A percentile compares a stretch with the other conserved stretches of the same genome.
Evolutionary conservation across 2,888 invertebrate genomes (phyloP).

Genomic region (Drosophila dives): DNA sequence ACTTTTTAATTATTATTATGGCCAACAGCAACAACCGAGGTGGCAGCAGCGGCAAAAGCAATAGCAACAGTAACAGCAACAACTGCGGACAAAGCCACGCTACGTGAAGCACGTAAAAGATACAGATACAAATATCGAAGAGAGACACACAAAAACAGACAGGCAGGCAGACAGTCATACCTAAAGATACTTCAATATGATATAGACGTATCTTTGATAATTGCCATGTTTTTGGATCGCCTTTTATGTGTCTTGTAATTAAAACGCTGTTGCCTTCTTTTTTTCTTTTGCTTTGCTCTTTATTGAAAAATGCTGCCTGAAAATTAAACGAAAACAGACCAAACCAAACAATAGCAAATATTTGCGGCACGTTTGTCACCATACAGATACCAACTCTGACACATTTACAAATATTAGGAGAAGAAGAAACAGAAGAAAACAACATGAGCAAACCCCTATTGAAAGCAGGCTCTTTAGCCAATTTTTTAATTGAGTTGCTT

Average conservation of each 20-base stretch:
- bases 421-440: constrained; percentile 2
- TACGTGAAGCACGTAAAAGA: constrained; percentile 71
- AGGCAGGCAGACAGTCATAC: constrained; percentile 1
- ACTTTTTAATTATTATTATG: constrained; percentile 25
- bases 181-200: constrained; percentile 12
- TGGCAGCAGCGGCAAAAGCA: not conserved
- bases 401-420: not conserved
- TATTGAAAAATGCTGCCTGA: constrained; percentile 69
- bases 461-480: constrained; percentile 17
- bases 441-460: constrained; percentile 21
- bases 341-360: constrained; percentile 64
- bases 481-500: constrained; percentile 55
- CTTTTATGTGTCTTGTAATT: constrained; percentile 61
- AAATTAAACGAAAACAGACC: constrained; percentile 34
- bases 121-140: constrained; percentile 40
- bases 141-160: constrained; percentile 2
- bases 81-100: constrained; percentile 52
- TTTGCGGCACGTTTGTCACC: constrained; percentile 61
- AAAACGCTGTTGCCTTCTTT: constrained; percentile 37
- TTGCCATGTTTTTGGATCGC: constrained; percentile 65
- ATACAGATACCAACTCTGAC: constrained; percentile 5
- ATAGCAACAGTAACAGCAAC: constrained; percentile 12
- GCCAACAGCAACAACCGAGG: constrained; percentile 29
- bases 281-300: constrained; percentile 29
- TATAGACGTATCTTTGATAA: constrained; percentile 51